Base-by-base conservation (phyloP, 92 coral and sea anemone genomes). In the Paramuricea clavata region DNA sequence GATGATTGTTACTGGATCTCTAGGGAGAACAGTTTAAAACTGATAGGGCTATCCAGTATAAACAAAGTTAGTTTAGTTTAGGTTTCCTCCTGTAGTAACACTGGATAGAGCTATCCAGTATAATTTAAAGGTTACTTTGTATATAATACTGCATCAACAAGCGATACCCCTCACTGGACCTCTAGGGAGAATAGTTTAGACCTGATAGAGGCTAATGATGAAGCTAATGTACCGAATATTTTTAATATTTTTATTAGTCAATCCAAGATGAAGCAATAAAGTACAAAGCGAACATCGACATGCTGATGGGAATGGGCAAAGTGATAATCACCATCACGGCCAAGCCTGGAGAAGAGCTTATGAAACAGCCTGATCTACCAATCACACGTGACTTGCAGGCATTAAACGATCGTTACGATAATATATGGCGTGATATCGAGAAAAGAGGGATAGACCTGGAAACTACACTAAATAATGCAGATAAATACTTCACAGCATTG, bases 201-300 rank as follows among this genome's bases (percentile, higher is more conserved):
- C 2, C 22, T 41, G 78, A 19, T 39, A 1, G 44, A 12, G 5
- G 30, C 17, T 10, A n/a, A n/a, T n/a, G n/a, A n/a, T n/a, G n/a
- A n/a, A n/a, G n/a, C n/a, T n/a, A n/a, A n/a, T n/a, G n/a, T n/a
- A n/a, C n/a, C n/a, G n/a, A n/a, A n/a, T n/a, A n/a, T n/a, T n/a
- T n/a, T n/a, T n/a, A n/a, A 15, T 49, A 2, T 19, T 85, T 69
- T 59, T 36, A 81, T 32, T 49, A 96, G 99, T 62, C 86, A 0
- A 81, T 96, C 15, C 98, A 94, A 87, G 95, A 90, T 60, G 99
- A 96, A 65, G 99, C 99, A 22, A 97, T 96, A 50, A 91, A 96
- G 69, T 93, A 96, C 94, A 96, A 96, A 86, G 99, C 99, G 23
- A 97, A 93, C 39, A 89, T 96, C 57, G 99, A 96, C 90, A 94